Evolutionary conservation across 2,113 vertebrate species (phyloP), one percentile per base, ranked within the genome.

Genomic region (Sitta europaea): DNA sequence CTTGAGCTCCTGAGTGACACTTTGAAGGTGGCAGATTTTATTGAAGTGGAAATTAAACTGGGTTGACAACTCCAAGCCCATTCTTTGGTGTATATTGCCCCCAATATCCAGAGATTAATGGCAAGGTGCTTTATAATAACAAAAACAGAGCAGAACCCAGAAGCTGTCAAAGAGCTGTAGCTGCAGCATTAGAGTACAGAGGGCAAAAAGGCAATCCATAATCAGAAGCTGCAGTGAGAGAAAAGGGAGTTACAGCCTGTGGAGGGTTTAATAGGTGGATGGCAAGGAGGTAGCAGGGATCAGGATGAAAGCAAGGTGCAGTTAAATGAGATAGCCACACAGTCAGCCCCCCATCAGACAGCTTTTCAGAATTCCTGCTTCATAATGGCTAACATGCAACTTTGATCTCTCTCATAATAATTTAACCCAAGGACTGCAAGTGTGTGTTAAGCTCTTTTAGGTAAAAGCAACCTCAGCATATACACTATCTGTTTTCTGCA

Each of bases 371-470:
- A 90, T 85, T 87, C 78, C 66, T 43, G 35, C 75, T 92, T 90
- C 71, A 67, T 93, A 90, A 83, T 48, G 22, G 35, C 54, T 93
- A 83, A 86, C 42, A 25, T 28, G 25, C 35, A 63, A 28, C 92
- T 97, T 96, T 96, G 85, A 93, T 88, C 50, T 90, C 19, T 51
- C 36, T 83, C 11, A 7, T 43, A 58, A 54, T 73, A 83, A 86
- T 92, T 94, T 62, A 83, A 43, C 67, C 63, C 35, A 62, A 66
- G 63, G 54, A 91, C 31, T 53, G 58, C 43, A 80, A 58, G 63
- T 83, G 20, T 88, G 27, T 86, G 47, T 80, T 90, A 94, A 90
- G 42, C 55, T 85, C 33, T 72, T 77, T 31, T 15, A 91, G 62
- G 90, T 73, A 80, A 90, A 93, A 88, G 62, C 81, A 91, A 27